These are phyloP conservation scores for Drosophila sp. DNA, from an alignment of 1,140 invertebrate genomes.

Conservation along the genomic window DNA sequence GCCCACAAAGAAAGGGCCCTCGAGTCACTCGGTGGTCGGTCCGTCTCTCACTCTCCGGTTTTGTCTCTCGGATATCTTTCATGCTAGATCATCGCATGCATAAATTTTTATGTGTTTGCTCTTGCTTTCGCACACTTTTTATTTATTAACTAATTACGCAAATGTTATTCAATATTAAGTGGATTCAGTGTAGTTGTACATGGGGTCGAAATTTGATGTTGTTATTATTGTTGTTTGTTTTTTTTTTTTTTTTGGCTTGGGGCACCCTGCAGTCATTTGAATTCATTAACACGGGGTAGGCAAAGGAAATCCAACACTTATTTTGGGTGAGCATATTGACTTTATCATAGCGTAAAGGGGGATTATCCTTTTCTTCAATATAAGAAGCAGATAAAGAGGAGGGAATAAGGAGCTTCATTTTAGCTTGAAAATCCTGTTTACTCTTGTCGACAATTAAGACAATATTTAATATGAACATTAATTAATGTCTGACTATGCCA, in stretches of 20 bases:
- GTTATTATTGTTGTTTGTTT: neutral
- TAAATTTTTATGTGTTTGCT: slow-evolving; percentile 53
- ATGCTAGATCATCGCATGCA: slow-evolving; percentile 19
- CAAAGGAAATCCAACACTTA: neutral
- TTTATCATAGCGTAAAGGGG: neutral
- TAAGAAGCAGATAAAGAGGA: too few species aligned
- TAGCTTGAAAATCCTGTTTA: too few species aligned
- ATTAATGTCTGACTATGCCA: too few species aligned
- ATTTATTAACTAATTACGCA: slow-evolving; percentile 65
- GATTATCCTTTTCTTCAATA: too few species aligned
- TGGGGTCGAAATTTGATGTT: slow-evolving; percentile 58
- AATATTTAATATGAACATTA: too few species aligned
- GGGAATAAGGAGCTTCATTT: too few species aligned
- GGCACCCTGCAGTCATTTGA: neutral
- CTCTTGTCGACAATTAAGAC: too few species aligned
- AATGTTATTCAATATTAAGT: slow-evolving; percentile 72
- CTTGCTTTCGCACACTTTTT: slow-evolving; percentile 49
- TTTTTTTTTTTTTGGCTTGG: neutral
- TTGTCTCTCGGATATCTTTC: slow-evolving; percentile 34
- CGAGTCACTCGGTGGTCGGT: slow-evolving; percentile 7
- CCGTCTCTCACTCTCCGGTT: neutral
- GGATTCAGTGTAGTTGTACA: slow-evolving; percentile 7
- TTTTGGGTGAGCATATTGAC: neutral
- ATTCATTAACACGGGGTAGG: neutral
- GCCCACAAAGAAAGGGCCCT: slow-evolving; percentile 46